Percentiles rank a stretch among this genome's conserved stretches.
Evolutionary conservation across 2,797 vertebrate genomes (phyloP).

Genomic region (Capromys pilorides): DNA sequence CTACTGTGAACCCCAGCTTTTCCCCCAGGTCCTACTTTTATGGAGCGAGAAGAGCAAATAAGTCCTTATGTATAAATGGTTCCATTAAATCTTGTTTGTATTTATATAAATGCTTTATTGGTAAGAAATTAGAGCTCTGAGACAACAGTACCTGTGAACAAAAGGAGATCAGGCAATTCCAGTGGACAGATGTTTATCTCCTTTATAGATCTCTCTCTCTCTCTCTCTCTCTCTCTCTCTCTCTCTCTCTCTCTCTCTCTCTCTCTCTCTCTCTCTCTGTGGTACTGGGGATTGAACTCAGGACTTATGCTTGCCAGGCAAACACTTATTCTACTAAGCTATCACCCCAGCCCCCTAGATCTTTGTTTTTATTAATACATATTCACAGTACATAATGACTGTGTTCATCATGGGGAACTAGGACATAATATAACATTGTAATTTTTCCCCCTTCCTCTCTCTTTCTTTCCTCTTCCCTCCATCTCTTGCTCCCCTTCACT

Average conservation of each 20-base stretch:
- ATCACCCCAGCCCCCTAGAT: neutral
- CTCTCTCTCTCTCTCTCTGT: no score
- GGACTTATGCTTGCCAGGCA: no score
- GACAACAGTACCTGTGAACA: neutral
- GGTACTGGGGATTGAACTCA: no score
- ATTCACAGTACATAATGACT: neutral
- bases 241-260: no score
- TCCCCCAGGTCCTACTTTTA: constrained; percentile 24
- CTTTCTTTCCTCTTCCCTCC: neutral
- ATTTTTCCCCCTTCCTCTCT: neutral
- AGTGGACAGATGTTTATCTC: neutral
- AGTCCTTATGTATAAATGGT: neutral
- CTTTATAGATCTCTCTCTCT: neutral
- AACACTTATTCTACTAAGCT: no score
- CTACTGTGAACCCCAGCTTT: neutral
- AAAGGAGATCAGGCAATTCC: neutral
- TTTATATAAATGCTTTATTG: constrained; percentile 40
- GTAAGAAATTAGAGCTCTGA: constrained; percentile 21
- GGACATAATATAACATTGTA: neutral
- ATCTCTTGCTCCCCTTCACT: neutral
- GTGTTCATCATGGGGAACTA: neutral
- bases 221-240: no score
- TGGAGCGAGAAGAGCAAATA: constrained; percentile 41
- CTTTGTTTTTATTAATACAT: neutral
- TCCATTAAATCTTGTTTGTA: neutral